These are phyloP conservation scores for Cremastinae sp. DNA, from an alignment of 2,888 invertebrate species.

Conservation along the genomic window DNA sequence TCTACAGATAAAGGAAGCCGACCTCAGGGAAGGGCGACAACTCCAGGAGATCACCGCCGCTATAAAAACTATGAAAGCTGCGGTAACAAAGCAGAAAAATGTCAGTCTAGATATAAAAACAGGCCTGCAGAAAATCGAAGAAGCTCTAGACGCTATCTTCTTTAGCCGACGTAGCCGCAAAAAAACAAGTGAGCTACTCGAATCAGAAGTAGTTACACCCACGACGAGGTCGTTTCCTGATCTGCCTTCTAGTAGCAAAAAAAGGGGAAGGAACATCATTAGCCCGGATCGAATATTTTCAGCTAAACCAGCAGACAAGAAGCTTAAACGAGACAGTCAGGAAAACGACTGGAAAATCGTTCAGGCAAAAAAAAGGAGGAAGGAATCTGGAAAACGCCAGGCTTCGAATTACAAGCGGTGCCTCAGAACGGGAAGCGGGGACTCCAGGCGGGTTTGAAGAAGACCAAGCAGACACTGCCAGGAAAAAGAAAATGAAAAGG, in stretches of 20 bases:
- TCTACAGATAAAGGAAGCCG: constrained; percentile 3
- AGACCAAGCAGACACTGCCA: neutral
- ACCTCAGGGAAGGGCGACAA: neutral
- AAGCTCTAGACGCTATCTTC: neutral
- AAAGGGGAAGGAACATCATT: neutral
- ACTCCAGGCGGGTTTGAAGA: neutral
- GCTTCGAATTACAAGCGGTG: neutral
- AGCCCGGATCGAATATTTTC: neutral
- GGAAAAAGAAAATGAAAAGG: constrained; percentile 1
- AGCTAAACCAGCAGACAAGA: neutral
- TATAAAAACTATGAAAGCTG: neutral
- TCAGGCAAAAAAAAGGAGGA: neutral
- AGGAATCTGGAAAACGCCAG: neutral
- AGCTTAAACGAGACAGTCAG: neutral
- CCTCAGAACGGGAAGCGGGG: neutral
- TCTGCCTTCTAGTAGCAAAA: too few species aligned
- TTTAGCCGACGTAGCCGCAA: neutral
- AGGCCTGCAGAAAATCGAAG: constrained; percentile 7
- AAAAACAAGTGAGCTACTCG: neutral
- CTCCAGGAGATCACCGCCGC: neutral
- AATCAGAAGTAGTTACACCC: too few species aligned
- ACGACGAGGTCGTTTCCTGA: too few species aligned
- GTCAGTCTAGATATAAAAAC: constrained; percentile 15
- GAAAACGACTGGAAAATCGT: neutral
- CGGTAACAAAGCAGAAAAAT: constrained; percentile 12